Percentiles rank a stretch among this genome's conserved stretches.
phyloP scores from a whole-genome alignment of 1,140 invertebrate species.

The Drosophila sulfurigaster region DNA sequence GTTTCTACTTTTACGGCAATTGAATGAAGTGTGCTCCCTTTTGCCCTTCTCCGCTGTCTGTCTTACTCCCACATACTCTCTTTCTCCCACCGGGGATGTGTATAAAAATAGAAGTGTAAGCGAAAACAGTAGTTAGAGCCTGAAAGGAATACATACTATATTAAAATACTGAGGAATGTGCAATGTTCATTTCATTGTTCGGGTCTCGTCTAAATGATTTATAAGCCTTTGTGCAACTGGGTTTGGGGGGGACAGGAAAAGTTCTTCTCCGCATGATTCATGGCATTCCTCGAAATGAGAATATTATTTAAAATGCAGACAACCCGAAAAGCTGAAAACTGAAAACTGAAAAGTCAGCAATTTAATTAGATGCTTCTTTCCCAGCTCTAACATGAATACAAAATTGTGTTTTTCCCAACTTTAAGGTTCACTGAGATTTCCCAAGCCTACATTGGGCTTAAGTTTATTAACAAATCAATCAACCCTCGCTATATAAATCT shows the following conservation, averaged over 20 bases:
- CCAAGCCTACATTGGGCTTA: neutral
- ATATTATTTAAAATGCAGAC: constrained; percentile 22
- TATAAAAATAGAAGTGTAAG: constrained; percentile 2
- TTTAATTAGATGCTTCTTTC: neutral
- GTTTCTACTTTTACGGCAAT: constrained; percentile 55
- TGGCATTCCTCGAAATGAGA: constrained; percentile 13
- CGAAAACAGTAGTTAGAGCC: neutral
- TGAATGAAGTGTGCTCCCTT: constrained; percentile 36
- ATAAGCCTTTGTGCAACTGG: constrained; percentile 36
- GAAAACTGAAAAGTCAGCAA: constrained; percentile 3
- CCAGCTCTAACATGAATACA: neutral
- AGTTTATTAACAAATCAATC: constrained; percentile 29
- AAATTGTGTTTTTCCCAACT: neutral
- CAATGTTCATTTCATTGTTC: constrained; percentile 15
- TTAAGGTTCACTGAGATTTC: neutral
- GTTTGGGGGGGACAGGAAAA: neutral
- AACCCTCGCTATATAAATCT: constrained; percentile 61
- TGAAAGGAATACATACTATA: neutral
- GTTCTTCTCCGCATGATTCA: constrained; percentile 24
- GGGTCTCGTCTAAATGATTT: constrained; percentile 56
- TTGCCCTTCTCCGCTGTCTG: constrained; percentile 2
- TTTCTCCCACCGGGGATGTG: neutral
- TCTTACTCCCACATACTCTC: neutral
- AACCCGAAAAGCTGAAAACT: neutral
- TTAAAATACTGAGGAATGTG: neutral